phyloP scores from a whole-genome alignment of 2,888 invertebrate species.

The Noctua pronuba region DNA sequence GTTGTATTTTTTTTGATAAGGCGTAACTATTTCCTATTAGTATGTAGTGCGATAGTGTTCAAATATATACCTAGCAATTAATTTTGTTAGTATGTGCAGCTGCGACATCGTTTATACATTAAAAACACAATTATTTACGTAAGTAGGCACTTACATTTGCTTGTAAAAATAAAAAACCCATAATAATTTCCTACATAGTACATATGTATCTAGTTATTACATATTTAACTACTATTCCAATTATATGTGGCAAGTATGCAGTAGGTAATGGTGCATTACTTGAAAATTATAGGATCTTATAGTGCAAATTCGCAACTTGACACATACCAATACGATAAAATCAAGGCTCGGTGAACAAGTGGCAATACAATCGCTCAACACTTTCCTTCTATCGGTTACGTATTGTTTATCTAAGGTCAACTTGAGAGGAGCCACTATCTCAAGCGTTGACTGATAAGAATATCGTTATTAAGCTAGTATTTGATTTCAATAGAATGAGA shows the following conservation, averaged over 20 bases:
- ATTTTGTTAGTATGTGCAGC: neutral
- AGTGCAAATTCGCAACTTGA: neutral
- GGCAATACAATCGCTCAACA: neutral
- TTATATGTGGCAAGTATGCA: neutral
- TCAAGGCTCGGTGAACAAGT: slow-evolving; percentile 91
- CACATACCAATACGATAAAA: slow-evolving; percentile 52
- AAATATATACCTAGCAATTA: neutral
- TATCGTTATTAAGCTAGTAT: neutral
- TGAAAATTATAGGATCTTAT: neutral
- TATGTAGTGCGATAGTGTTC: neutral
- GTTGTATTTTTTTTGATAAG: neutral
- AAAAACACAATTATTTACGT: neutral
- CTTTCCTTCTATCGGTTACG: slow-evolving; percentile 24
- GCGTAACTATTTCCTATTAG: neutral
- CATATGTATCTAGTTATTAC: neutral
- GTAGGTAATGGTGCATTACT: neutral
- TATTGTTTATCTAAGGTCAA: slow-evolving; percentile 54
- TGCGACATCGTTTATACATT: neutral
- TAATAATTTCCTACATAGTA: neutral
- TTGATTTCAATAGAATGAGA: slow-evolving; percentile 8
- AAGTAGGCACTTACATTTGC: neutral
- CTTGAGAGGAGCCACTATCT: slow-evolving; percentile 20
- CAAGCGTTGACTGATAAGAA: slow-evolving; percentile 29
- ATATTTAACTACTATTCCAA: neutral
- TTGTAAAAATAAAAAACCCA: neutral